phyloP scores from a whole-genome alignment of 2,888 invertebrate genomes.

The Drosophila aldrichi region DNA sequence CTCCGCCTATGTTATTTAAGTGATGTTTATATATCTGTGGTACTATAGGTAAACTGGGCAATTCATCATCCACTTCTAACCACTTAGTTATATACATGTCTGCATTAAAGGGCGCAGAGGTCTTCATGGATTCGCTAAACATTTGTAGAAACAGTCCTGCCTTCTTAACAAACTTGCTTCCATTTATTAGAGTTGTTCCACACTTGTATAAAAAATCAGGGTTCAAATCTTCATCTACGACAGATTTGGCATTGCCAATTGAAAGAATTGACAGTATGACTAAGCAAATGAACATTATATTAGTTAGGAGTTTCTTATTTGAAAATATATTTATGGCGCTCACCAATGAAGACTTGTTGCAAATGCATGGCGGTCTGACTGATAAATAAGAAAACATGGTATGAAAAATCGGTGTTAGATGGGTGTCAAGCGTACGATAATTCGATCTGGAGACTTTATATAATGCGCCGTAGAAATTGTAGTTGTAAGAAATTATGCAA shows the following conservation, averaged over 20 bases:
- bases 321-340: neutral
- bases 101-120: neutral
- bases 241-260: neutral
- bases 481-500: too few relatives aligned
- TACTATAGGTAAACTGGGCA: too few relatives aligned
- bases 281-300: neutral
- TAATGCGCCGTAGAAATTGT: too few relatives aligned
- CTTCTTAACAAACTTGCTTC: neutral
- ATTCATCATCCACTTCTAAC: neutral
- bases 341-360: neutral
- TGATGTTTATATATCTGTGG: neutral
- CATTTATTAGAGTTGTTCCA: neutral
- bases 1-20: neutral
- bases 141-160: neutral
- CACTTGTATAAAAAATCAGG: too few relatives aligned
- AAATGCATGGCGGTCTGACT: neutral
- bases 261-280: neutral
- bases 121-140: neutral
- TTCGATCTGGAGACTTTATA: neutral
- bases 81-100: neutral
- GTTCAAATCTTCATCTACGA: too few relatives aligned
- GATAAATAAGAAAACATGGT: neutral
- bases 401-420: neutral
- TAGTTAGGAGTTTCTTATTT: neutral
- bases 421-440: neutral